phyloP scores from a whole-genome alignment of 2,113 vertebrate species.

The Phylloscopus whistleri region DNA sequence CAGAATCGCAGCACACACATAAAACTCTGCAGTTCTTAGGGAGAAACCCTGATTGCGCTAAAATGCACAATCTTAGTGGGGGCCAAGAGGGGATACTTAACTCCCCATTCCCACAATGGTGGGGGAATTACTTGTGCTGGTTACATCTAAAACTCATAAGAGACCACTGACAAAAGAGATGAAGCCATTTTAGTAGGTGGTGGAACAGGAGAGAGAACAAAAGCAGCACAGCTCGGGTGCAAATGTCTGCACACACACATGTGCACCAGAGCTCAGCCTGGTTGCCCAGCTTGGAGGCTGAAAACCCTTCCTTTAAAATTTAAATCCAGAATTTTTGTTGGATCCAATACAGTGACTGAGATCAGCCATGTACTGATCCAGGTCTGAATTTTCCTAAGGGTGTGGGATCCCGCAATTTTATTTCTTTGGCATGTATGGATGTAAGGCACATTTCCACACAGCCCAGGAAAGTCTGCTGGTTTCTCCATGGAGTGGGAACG shows the following conservation, averaged over 20 bases:
- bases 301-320: not conserved
- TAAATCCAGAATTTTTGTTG: conserved; percentile 22
- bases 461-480: not conserved
- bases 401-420: not conserved
- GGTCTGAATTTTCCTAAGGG: not conserved
- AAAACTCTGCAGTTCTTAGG: not conserved
- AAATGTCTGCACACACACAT: rapidly evolving
- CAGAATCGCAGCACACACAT: not conserved
- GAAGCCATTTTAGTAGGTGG: not conserved
- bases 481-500: not conserved
- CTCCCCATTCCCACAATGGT: not conserved
- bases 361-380: not conserved
- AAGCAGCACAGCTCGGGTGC: not conserved
- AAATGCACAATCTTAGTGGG: not conserved
- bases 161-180: not conserved
- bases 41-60: rapidly evolving
- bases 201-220: not conserved
- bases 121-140: not conserved
- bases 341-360: conserved; percentile 7
- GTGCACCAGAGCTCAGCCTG: not conserved
- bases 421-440: not conserved
- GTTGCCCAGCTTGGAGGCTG: not conserved
- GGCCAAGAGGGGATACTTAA: not conserved
- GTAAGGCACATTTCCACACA: not conserved
- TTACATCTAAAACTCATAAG: not conserved